These are phyloP conservation scores for Caenorhabditis virilis DNA, from an alignment of 2,888 invertebrate genomes.

Conservation along the genomic window DNA sequence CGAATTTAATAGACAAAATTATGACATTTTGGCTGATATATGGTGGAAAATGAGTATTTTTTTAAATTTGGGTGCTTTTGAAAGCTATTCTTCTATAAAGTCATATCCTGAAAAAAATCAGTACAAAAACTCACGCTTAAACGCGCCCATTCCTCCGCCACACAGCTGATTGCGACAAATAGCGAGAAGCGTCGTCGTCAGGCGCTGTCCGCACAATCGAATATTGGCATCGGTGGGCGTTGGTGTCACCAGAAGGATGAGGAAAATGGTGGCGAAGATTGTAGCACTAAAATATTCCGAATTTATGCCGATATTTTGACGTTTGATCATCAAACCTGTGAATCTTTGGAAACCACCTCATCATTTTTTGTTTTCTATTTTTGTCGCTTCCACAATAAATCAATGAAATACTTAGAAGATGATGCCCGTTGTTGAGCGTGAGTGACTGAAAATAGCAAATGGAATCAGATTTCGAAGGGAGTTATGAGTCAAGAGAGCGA, in stretches of 20 bases:
- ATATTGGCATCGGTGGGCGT: conserved; percentile 41
- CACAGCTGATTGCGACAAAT: conserved; percentile 60
- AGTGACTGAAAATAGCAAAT: conserved; percentile 25
- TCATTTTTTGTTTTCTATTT: conserved; percentile 8
- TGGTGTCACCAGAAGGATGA: conserved; percentile 17
- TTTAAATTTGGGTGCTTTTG: too few relatives aligned
- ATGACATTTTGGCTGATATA: not conserved
- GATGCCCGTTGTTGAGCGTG: conserved; percentile 36
- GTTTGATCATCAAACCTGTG: too few relatives aligned
- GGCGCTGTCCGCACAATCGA: conserved; percentile 59
- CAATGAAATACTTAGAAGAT: not conserved
- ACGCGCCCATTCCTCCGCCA: conserved; percentile 42
- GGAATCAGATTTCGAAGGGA: too few relatives aligned
- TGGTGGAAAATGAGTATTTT: not conserved
- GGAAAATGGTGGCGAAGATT: conserved; percentile 6
- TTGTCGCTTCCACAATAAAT: too few relatives aligned
- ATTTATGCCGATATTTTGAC: too few relatives aligned
- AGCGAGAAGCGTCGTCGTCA: conserved; percentile 52
- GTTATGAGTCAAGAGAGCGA: too few relatives aligned
- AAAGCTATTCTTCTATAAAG: too few relatives aligned
- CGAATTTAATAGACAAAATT: not conserved
- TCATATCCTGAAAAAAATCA: not conserved
- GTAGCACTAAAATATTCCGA: conserved; percentile 7
- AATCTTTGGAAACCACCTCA: conserved; percentile 20
- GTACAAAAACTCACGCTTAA: conserved; percentile 41